Evolutionary conservation across 2,888 invertebrate species (phyloP), one percentile per base, ranked within the genome.

Genomic region (Gandaritis pyraliata): DNA sequence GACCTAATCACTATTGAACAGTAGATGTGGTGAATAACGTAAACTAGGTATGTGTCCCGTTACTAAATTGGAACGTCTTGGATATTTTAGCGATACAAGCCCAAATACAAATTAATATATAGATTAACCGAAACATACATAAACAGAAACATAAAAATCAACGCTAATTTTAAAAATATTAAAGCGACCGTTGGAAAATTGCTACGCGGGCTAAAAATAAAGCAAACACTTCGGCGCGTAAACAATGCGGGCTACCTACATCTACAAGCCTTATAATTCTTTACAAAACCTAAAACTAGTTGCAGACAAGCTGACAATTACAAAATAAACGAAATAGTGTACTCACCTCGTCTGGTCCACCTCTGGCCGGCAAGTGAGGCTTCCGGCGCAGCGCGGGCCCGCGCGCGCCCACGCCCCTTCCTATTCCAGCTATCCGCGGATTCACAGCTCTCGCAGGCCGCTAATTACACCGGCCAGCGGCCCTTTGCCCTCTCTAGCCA

Each of bases 361-460:
- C 48, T 58, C 54, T 30, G 45, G 48, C 16, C 51, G 56, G 55
- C 77, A 80, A 81, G 80, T 81, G 81, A 58, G 47, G 58, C 65
- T 63, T 71, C 72, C 63, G 71, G 69, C 73, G 71, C 71, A 69
- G 73, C 64, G 38, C 13, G 8, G 16, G 10, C 43, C 16, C 10
- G 43, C 43, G 11, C 11, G 10, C 43, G 10, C 43, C 10, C 65
- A 72, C 75, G 53, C 76, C 77, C 70, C 75, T 64, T 13, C 16
- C 43, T n/a, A 43, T 1, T 68, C 69, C 72, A 63, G 61, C 71
- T 48, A 39, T 41, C 60, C 41, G 36, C 53, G 38, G 48, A 41
- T 52, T 43, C 51, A 38, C 61, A 36, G 65, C 70, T 47, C 43
- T 39, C 30, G 41, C 29, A 29, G 29, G 29, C 33, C 33, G 33